Percentiles rank a stretch among this genome's conserved stretches.
Conservation (phyloP, 2,797 vertebrate genomes). For the Xyrichtys novacula region DNA sequence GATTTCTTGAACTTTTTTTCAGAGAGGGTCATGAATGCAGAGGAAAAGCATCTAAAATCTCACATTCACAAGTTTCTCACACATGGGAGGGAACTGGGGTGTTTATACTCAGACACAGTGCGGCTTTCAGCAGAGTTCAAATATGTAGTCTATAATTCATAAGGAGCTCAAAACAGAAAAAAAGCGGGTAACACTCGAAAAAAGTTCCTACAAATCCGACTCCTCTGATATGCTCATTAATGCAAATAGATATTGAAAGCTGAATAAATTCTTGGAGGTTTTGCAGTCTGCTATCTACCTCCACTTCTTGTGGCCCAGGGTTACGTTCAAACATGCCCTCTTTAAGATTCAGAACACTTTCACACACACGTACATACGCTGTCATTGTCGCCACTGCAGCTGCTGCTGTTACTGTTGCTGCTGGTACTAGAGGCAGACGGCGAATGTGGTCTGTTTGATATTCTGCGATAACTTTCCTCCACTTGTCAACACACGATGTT, state of each 20-base stretch:
- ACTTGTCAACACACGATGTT: constrained; percentile 78
- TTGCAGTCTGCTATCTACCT: constrained; percentile 25
- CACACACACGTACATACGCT: constrained; percentile 28
- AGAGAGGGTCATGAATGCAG: constrained; percentile 8
- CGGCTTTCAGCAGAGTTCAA: constrained; percentile 30
- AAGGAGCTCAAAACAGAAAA: constrained; percentile 36
- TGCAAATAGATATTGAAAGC: constrained; percentile 28
- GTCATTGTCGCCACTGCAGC: too few species aligned
- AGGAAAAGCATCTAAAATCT: constrained; percentile 34
- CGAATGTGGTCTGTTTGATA: constrained; percentile 69
- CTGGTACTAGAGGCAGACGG: constrained; percentile 41
- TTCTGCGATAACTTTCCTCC: constrained; percentile 70
- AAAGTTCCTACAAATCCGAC: constrained; percentile 2
- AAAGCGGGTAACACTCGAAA: constrained; percentile 35
- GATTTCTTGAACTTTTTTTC: constrained; percentile 32
- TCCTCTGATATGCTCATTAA: constrained; percentile 18
- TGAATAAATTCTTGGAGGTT: neutral
- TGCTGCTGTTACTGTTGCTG: constrained; percentile 37
- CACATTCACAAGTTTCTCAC: constrained; percentile 39
- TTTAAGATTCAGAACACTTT: constrained; percentile 63
- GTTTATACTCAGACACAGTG: constrained; percentile 17
- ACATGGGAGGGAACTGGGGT: constrained; percentile 20
- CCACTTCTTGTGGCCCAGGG: constrained; percentile 21
- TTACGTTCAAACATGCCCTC: constrained; percentile 47
- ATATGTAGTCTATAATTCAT: constrained; percentile 55